Base-by-base conservation (phyloP, 2,113 vertebrate genomes). In the Elgaria multicarinata region DNA sequence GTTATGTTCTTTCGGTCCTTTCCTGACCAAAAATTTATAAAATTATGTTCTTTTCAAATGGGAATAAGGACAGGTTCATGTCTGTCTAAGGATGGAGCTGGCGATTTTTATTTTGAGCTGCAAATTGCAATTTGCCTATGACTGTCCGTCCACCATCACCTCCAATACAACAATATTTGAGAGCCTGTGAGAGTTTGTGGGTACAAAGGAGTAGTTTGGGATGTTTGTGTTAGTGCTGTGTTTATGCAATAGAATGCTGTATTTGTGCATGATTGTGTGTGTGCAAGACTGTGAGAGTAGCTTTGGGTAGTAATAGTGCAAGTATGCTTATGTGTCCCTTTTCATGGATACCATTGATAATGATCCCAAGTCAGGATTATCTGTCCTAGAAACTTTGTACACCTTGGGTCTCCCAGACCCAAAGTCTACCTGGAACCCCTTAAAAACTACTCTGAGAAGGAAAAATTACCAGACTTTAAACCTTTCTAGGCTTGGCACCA, bases 11-110 rank as follows among this genome's bases (percentile, higher is more conserved):
- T n/a, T n/a, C n/a, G n/a, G n/a, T n/a, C 22, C 0, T 46, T 20
- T 89, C 76, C 87, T 20, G 64, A 66, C 75, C 74, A 44, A 89
- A 91, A 58, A 58, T 16, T 42, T 18, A 64, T 74, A 6, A 75
- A 71, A 31, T 31, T 71, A 33, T 22, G 3, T 10, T 62, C 3
- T 66, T 8, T 67, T 26, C 18, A 4, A 46, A 55, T 75, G 10
- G 71, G 71, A 58, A 55, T 28, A 75, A 58, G 69, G 50, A 75
- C 1, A 33, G 39, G n/a, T 86, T 76, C 26, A 16, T 1, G n/a
- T n/a, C n/a, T n/a, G n/a, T n/a, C 9, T 8, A 28, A 62, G 83
- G 4, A 72, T 85, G 44, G 33, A 18, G 6, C 53, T 42, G n/a
- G 36, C 39, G 42, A 4, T 62, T 76, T 74, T 42, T 53, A 67